These are phyloP conservation scores for Ormyrus labotus DNA, from an alignment of 2,888 invertebrate species.

Conservation along the genomic window DNA sequence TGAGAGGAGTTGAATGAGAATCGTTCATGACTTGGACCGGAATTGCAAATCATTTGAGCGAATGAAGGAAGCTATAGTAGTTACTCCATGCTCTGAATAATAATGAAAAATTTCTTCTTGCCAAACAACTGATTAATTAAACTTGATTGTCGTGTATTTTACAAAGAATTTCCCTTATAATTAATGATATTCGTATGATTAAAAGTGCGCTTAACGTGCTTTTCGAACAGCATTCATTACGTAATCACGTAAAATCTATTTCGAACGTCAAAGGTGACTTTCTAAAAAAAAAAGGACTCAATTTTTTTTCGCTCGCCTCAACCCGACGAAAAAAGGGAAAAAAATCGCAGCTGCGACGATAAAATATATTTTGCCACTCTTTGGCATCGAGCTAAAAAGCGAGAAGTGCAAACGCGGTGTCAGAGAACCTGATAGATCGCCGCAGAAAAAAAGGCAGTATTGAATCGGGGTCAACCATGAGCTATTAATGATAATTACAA, in stretches of 20 bases:
- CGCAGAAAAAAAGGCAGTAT: background rate
- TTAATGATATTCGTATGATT: too few relatives aligned
- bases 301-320: background rate
- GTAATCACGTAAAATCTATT: conserved; percentile 33
- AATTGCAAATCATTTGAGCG: too few relatives aligned
- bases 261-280: conserved; percentile 8
- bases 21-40: too few relatives aligned
- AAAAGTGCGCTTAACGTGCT: too few relatives aligned
- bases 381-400: conserved; percentile 12
- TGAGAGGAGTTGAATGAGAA: too few relatives aligned
- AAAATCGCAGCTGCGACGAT: conserved; percentile 8
- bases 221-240: background rate
- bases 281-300: conserved; percentile 28
- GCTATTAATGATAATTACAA: conserved; percentile 41
- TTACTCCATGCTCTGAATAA: too few relatives aligned
- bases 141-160: too few relatives aligned
- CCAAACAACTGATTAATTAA: too few relatives aligned
- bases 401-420: conserved; percentile 2
- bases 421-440: conserved; percentile 14
- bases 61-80: too few relatives aligned
- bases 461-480: conserved; percentile 39
- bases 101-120: too few relatives aligned
- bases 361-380: conserved; percentile 22
- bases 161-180: too few relatives aligned
- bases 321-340: background rate